phyloP scores from a whole-genome alignment of 2,888 invertebrate species.

The Melanchra persicariae region DNA sequence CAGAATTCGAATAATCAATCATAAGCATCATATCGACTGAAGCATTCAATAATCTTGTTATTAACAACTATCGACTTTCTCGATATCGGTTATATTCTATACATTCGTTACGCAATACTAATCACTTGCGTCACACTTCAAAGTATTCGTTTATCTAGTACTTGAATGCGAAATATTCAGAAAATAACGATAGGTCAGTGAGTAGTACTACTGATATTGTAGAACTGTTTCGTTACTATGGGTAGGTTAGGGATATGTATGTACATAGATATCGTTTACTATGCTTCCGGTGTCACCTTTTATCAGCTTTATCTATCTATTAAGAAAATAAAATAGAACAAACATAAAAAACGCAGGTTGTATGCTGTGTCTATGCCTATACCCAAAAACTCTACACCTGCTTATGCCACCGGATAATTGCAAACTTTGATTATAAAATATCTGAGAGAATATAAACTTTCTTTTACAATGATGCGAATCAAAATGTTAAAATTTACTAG shows the following conservation, averaged over 20 bases:
- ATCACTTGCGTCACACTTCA: constrained; percentile 41
- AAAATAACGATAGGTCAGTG: not conserved
- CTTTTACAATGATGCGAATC: too few relatives aligned
- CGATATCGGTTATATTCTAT: constrained; percentile 42
- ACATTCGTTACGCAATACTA: constrained; percentile 37
- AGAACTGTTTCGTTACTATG: not conserved
- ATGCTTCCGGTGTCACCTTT: not conserved
- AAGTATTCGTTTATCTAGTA: constrained; percentile 19
- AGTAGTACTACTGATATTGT: too few relatives aligned
- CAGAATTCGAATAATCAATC: constrained; percentile 4
- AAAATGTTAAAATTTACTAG: too few relatives aligned
- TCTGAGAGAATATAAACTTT: too few relatives aligned
- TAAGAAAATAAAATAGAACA: not conserved
- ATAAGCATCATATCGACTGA: not conserved
- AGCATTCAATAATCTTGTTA: constrained; percentile 37
- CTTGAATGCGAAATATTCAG: constrained; percentile 2
- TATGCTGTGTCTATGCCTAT: too few relatives aligned
- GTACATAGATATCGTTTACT: constrained; percentile 6
- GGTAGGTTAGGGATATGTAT: not conserved
- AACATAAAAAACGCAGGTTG: too few relatives aligned
- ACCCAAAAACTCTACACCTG: too few relatives aligned
- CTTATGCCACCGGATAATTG: too few relatives aligned
- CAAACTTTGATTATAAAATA: too few relatives aligned
- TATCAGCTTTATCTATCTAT: not conserved
- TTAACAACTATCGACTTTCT: constrained; percentile 54